Percentiles rank a stretch among this genome's conserved stretches.
Evolutionary conservation across 2,797 vertebrate genomes (phyloP).

Genomic region (Lerista edwardsae): DNA sequence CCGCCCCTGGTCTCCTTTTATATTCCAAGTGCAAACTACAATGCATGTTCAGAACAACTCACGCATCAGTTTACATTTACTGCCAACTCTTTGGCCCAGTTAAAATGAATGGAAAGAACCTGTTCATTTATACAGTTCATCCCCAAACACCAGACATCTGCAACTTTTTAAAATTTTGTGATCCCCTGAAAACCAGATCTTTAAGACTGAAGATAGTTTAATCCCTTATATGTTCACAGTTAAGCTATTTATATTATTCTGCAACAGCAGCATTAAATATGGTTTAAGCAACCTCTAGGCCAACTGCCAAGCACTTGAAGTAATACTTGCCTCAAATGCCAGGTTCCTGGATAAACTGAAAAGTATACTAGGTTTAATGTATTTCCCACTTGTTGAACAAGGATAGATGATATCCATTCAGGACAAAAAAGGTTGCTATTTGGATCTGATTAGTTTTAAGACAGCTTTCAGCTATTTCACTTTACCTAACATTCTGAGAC

Average conservation of each 20-base stretch:
- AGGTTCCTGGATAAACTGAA: background rate
- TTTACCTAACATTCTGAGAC: background rate
- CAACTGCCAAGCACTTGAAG: background rate
- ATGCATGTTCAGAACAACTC: background rate
- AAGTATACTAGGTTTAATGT: background rate
- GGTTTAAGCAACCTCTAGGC: background rate
- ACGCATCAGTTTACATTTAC: background rate
- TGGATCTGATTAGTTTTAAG: accelerated
- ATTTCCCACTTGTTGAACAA: background rate
- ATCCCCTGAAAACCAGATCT: background rate
- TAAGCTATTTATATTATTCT: constrained; percentile 5
- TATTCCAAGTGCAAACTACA: background rate
- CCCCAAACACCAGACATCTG: background rate
- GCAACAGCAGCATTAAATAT: background rate
- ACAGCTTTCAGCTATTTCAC: background rate
- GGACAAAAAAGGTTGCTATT: background rate
- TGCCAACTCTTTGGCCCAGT: constrained; percentile 17
- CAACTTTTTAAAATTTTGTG: constrained; percentile 12
- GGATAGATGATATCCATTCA: background rate
- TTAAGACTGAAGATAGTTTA: constrained; percentile 39
- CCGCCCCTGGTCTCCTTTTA: too few species aligned
- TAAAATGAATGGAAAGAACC: constrained; percentile 13
- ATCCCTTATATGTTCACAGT: background rate
- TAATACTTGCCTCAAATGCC: background rate
- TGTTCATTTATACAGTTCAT: background rate